Percentiles rank a stretch among this genome's conserved stretches.
These are phyloP conservation scores for Cephonodes hylas DNA, from an alignment of 2,888 invertebrate genomes.

Conservation along the genomic window DNA sequence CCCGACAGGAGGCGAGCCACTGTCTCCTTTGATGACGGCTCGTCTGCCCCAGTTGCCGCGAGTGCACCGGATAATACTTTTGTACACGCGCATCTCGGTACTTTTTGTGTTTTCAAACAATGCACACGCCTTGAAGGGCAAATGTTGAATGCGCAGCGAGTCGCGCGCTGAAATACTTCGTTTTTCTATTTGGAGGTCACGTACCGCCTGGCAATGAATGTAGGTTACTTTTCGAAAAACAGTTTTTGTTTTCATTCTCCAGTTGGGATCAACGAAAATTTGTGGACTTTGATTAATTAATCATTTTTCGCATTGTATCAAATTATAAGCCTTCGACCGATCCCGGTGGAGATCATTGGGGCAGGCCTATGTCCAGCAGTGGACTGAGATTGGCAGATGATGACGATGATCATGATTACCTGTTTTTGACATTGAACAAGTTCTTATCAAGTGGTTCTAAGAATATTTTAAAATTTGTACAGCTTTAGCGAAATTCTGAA, in stretches of 20 bases:
- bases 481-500: no score
- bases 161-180: not conserved
- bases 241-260: not conserved
- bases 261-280: not conserved
- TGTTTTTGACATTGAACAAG: no score
- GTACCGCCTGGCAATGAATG: not conserved
- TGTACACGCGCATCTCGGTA: conserved; percentile 30
- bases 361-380: no score
- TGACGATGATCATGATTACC: no score
- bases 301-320: no score
- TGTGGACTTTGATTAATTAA: no score
- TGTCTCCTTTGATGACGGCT: conserved; percentile 56
- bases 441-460: no score
- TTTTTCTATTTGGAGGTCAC: not conserved
- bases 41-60: conserved; percentile 56
- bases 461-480: no score
- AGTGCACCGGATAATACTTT: conserved; percentile 48
- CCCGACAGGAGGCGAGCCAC: conserved; percentile 49
- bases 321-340: no score
- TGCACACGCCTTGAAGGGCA: not conserved
- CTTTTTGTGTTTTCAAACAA: conserved; percentile 22
- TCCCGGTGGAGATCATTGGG: no score
- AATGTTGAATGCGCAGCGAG: not conserved
- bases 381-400: no score
- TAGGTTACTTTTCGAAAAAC: not conserved